These are phyloP conservation scores for Sminthopsis crassicaudata DNA, from an alignment of 2,113 vertebrate genomes.

Conservation along the genomic window DNA sequence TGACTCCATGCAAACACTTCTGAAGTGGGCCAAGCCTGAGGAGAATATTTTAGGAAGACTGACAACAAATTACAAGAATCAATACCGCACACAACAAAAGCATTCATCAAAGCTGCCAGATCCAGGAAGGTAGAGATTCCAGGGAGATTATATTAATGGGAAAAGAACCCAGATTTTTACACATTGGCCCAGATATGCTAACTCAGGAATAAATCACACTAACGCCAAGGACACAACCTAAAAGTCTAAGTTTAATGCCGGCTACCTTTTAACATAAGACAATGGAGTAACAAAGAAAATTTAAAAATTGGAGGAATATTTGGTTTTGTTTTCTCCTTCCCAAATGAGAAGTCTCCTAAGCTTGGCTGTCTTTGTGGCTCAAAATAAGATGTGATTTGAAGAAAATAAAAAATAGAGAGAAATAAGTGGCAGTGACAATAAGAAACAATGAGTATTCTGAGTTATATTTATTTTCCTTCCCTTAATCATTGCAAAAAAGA, in stretches of 20 bases:
- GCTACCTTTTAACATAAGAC: not conserved
- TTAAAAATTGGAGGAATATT: not conserved
- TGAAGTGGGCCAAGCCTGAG: slow-evolving; percentile 41
- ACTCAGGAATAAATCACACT: not conserved
- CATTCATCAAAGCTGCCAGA: slow-evolving; percentile 45
- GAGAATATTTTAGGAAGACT: not conserved
- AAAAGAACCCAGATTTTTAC: not conserved
- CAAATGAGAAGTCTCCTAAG: not conserved
- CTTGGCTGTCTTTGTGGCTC: not conserved
- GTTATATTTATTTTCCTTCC: not conserved
- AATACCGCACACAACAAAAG: slow-evolving; percentile 43
- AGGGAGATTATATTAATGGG: slow-evolving; percentile 28
- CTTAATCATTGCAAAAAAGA: not conserved
- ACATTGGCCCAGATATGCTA: not conserved
- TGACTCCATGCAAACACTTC: not conserved
- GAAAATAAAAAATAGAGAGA: not conserved
- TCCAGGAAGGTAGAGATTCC: not conserved
- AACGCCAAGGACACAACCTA: not conserved
- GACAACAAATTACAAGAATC: slow-evolving; percentile 54
- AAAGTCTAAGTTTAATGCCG: not conserved
- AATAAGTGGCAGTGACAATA: not conserved
- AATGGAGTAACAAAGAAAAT: not conserved
- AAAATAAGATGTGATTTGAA: not conserved
- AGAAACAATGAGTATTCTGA: not conserved
- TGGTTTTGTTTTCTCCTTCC: not conserved